These are phyloP conservation scores for Blastobasis adustella DNA, from an alignment of 2,888 invertebrate species.

Conservation along the genomic window DNA sequence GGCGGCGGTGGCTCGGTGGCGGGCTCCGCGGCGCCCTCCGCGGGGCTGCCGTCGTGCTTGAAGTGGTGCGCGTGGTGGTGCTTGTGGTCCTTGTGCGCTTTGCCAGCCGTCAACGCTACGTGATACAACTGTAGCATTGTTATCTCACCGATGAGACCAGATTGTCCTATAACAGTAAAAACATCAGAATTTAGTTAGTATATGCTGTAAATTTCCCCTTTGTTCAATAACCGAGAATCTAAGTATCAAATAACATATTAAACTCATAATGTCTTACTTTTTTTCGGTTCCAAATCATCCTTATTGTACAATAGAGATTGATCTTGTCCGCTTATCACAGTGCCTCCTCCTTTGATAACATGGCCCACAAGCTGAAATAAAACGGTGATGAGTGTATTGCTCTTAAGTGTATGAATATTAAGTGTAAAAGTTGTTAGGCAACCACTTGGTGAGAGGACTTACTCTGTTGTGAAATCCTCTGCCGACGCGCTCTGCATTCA, in stretches of 20 bases:
- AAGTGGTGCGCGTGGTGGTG: slow-evolving; percentile 90
- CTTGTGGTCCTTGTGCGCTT: slow-evolving; percentile 90
- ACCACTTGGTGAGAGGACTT: slow-evolving; percentile 37
- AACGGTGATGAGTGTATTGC: not conserved
- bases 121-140: slow-evolving; percentile 88
- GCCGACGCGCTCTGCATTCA: slow-evolving; percentile 88
- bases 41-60: slow-evolving; percentile 80
- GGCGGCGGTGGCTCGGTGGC: slow-evolving; percentile 70
- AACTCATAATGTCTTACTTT: slow-evolving; percentile 34
- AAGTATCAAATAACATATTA: not conserved
- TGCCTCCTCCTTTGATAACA: slow-evolving; percentile 83
- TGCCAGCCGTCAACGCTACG: slow-evolving; percentile 88
- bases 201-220: too few relatives aligned
- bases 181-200: too few relatives aligned
- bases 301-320: slow-evolving; percentile 65
- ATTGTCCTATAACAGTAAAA: slow-evolving; percentile 61
- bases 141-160: slow-evolving; percentile 82
- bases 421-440: not conserved
- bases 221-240: too few relatives aligned
- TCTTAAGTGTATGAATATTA: not conserved
- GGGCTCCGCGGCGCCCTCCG: slow-evolving; percentile 76
- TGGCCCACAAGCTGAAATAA: slow-evolving; percentile 83
- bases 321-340: slow-evolving; percentile 84
- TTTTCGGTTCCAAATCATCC: slow-evolving; percentile 37
- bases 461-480: slow-evolving; percentile 91